Evolutionary conservation across 2,113 vertebrate genomes (phyloP).

Genomic region (Dolichotis patagonum): DNA sequence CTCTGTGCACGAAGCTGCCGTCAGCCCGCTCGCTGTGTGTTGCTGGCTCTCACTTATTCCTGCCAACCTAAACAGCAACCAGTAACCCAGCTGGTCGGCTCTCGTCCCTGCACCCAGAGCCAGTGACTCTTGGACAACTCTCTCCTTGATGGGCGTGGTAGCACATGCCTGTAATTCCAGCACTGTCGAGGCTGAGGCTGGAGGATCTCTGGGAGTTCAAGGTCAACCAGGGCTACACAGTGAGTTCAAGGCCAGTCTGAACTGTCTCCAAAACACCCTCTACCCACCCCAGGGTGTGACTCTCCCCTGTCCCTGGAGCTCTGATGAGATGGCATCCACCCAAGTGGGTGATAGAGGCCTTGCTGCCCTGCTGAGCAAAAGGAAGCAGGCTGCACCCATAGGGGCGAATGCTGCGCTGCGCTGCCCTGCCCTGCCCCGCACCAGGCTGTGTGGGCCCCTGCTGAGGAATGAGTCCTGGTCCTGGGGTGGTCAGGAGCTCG

Average conservation of each 20-base stretch:
- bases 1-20: background rate
- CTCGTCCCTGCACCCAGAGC: background rate
- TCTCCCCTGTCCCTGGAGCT: conserved; percentile 19
- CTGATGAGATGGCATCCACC: conserved; percentile 4
- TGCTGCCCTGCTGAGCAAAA: conserved; percentile 40
- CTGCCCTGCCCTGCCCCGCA: background rate
- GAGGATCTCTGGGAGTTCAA: background rate
- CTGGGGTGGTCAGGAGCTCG: conserved; percentile 55
- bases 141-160: background rate
- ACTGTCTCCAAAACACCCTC: background rate
- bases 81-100: background rate
- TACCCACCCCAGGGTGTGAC: background rate
- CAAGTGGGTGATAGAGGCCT: conserved; percentile 36
- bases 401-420: conserved; percentile 57
- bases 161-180: background rate
- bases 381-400: background rate
- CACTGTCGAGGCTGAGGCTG: background rate
- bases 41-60: background rate
- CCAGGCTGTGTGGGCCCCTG: background rate
- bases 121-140: background rate
- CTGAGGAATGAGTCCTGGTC: background rate
- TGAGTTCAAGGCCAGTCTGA: background rate
- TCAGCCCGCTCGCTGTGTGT: background rate
- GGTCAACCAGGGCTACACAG: too few species aligned
- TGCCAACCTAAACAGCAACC: background rate